Evolutionary conservation across 2,888 invertebrate species (phyloP), one percentile per base, ranked within the genome.

Genomic region (Nymphalis polychloros): DNA sequence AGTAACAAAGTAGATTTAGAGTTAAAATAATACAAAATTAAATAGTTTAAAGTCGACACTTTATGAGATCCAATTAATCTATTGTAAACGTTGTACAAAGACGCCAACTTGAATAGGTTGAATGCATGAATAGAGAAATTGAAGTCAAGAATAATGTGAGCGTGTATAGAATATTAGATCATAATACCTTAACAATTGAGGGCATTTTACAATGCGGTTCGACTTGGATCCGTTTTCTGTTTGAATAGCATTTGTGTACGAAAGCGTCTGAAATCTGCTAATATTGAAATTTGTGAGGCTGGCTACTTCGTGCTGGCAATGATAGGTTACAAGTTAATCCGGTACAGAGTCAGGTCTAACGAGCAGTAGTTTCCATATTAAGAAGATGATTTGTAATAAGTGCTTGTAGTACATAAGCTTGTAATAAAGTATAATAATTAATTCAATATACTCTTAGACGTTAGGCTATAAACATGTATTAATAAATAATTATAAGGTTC

Each of bases 241-340:
- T 67, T 67, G 62, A 67, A 67, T 67, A 67, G 61, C 67, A 57
- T 67, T 67, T 67, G 67, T 67, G 55, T 67, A 57, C 57, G 57
- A 55, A 67, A 61, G 31, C 50, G 65, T 47, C 27, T 57, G 48
- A 67, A 61, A 55, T 49, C 53, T 62, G 55, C 57, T 57, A 67
- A 62, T 62, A 55, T 67, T 57, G 49, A 62, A 20, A 60, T 59
- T 59, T 41, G 57, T 41, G 57, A 57, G 19, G 57, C 57, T 57
- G 35, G 57, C 31, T 55, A 27, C 53, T 31, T n/a, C 27, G 8
- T 31, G 17, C 53, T 52, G 7, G 20, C 50, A 50, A 23, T 31
- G 53, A 55, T 55, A 55, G 27, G 53, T 55, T 31, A 55, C 53
- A 31, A 55, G 53, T 55, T 55, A 55, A 55, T 55, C 53, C 17